Base-by-base conservation (phyloP, 2,113 vertebrate species). In the Poeciliopsis prolifica region DNA sequence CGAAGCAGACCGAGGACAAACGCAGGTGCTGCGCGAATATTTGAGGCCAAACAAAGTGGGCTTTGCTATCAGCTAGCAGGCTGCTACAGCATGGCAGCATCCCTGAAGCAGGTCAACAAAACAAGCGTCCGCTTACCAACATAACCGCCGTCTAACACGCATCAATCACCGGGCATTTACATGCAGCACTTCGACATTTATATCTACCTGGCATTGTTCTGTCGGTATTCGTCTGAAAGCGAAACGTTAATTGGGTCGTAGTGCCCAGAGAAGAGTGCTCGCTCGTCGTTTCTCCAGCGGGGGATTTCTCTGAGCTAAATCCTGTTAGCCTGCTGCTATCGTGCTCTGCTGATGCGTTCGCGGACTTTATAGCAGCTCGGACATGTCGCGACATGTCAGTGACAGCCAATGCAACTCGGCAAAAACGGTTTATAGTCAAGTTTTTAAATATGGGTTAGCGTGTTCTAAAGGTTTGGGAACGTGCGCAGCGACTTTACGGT, bases 61-160 rank as follows among this genome's bases (percentile, higher is more conserved):
- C 54, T 86, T 35, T 3, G 79, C 65, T 79, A 74, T 5, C 1
- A 40, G 86, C 78, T 92, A 92, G 90, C 90, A 79, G 72, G 81
- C 78, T 86, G 89, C 92, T 92, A 93, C 79, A 89, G 92, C 90
- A 90, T 93, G 90, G 90, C 88, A 89, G 88, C 89, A 81, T 87
- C 86, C 44, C 77, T 24, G 79, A 78, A 83, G 70, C 86, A 77
- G 88, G 88, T 91, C 92, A 91, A 89, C 89, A 93, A 83, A 90
- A 91, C 92, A 92, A 92, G 87, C 81, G 77, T 75, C 33, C 33
- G 60, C 75, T 78, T 19, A n/a, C 86, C 61, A 26, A 67, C 69
- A 78, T 73, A 73, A 72, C 73, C 29, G 26, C 62, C 14, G 40
- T 48, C 33, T 10, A 7, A 22, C 74, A 28, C 71, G 17, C 10